A percentile compares a stretch with the other conserved stretches of the same genome.
These are phyloP conservation scores for Corythucha ciliata DNA, from an alignment of 2,888 invertebrate species.

Conservation along the genomic window DNA sequence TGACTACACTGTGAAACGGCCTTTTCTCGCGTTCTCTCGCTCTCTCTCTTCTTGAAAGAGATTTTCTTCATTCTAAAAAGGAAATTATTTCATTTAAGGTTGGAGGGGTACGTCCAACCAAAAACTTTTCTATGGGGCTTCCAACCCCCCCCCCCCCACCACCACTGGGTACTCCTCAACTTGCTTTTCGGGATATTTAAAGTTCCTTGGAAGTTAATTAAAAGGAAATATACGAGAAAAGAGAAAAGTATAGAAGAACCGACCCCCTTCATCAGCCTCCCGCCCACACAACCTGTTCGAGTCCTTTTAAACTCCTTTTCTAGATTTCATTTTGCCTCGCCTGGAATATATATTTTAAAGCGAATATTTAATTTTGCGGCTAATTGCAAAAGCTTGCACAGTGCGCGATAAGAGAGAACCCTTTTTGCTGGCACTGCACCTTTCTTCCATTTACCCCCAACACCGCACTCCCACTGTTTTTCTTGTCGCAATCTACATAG, in stretches of 20 bases:
- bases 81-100: slow-evolving; percentile 15
- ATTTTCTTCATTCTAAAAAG: not conserved
- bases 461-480: no score
- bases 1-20: slow-evolving; percentile 5
- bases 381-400: slow-evolving; percentile 22
- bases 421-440: no score
- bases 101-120: not conserved
- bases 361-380: slow-evolving; percentile 23
- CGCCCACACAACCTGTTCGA: no score
- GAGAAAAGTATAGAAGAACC: slow-evolving; percentile 11
- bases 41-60: slow-evolving; percentile 1
- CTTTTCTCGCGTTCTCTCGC: slow-evolving; percentile 1
- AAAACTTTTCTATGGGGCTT: slow-evolving; percentile 19
- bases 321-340: slow-evolving; percentile 19
- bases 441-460: no score
- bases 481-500: no score
- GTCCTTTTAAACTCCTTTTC: slow-evolving; percentile 22
- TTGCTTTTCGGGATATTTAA: slow-evolving; percentile 21
- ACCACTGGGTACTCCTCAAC: slow-evolving; percentile 11
- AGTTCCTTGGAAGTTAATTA: slow-evolving; percentile 22
- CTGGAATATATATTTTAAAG: slow-evolving; percentile 21
- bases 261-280: no score
- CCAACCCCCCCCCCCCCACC: slow-evolving; percentile 9
- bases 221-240: slow-evolving; percentile 22
- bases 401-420: no score